phyloP scores from a whole-genome alignment of 2,888 invertebrate genomes.

The Chrysolina haemoptera region DNA sequence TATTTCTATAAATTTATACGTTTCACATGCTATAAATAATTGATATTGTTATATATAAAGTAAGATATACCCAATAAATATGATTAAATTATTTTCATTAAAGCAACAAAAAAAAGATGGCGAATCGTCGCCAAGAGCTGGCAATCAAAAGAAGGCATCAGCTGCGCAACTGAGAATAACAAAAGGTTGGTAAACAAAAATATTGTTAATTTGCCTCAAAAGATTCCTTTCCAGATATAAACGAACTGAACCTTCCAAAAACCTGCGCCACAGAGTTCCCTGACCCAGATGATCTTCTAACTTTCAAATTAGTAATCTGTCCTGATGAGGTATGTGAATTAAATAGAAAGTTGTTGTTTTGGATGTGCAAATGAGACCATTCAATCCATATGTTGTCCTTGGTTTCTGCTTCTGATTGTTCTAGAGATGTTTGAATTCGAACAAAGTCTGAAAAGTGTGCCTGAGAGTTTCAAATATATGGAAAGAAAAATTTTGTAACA shows the following conservation, averaged over 20 bases:
- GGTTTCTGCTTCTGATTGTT: neutral
- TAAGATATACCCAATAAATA: slow-evolving; percentile 68
- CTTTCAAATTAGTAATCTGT: slow-evolving; percentile 95
- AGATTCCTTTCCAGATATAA: slow-evolving; percentile 84
- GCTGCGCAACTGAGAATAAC: slow-evolving; percentile 97
- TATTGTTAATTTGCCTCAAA: slow-evolving; percentile 20
- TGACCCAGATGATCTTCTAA: slow-evolving; percentile 95
- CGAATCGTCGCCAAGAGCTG: slow-evolving; percentile 82
- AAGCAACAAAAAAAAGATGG: slow-evolving; percentile 99
- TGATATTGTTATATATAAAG: slow-evolving; percentile 17
- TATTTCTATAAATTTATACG: slow-evolving; percentile 22
- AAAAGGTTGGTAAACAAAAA: slow-evolving; percentile 80
- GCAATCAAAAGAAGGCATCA: slow-evolving; percentile 92
- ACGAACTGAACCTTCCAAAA: slow-evolving; percentile 96
- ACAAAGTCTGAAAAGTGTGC: too few species aligned
- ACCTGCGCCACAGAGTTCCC: slow-evolving; percentile 97
- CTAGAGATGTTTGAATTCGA: too few species aligned
- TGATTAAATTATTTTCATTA: slow-evolving; percentile 98
- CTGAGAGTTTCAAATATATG: too few species aligned
- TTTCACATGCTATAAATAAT: slow-evolving; percentile 25
- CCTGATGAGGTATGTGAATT: slow-evolving; percentile 86
- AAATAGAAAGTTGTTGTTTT: slow-evolving; percentile 17
- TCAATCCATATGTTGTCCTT: neutral
- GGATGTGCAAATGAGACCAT: neutral
- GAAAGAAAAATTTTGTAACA: too few species aligned